Base-by-base conservation (phyloP, 2,113 vertebrate species). In the Cebus imitator region DNA sequence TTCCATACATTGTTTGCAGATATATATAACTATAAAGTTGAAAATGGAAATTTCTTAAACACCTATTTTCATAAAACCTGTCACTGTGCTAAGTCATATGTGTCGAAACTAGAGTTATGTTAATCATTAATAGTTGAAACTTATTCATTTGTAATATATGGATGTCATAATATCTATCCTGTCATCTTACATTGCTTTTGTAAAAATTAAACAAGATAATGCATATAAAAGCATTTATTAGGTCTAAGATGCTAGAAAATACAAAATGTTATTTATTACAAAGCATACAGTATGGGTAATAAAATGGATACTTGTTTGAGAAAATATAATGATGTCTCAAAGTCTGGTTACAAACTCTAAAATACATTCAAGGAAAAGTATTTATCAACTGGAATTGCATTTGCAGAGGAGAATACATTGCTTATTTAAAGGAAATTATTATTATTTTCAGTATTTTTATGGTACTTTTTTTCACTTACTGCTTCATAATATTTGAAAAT, bases 401-500 rank as follows among this genome's bases (percentile, higher is more conserved):
- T 80, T 78, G 20, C n/a, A 89, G 37, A 94, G 11, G 45, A 94
- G 32, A 97, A 70, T 45, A 93, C 81, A 81, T 86, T 68, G 52
- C 52, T 88, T 50, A 75, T 64, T 90, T 80, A 68, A 80, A 75
- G 32, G 4, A 32, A 95, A 72, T 85, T 58, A 78, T 57, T 83
- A 48, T 83, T 83, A 87, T n/a, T 79, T 10, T 64, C 66, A 91
- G 17, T 81, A 73, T 82, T 80, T 94, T 78, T 90, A 13, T 78
- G 35, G 57, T 37, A 37, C 1, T 0, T 27, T 32, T 50, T 75
- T 72, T 64, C 70, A 11, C 32, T 92, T 86, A 61, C 43, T 75
- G 32, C 37, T 91, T 91, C n/a, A 50, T 85, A 80, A 66, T 89
- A 79, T 92, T 94, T 92, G 75, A 18, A 97, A 78, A 90, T 3